Base-by-base conservation (phyloP, 2,888 invertebrate species). In the Meghimatium bilineatum region DNA sequence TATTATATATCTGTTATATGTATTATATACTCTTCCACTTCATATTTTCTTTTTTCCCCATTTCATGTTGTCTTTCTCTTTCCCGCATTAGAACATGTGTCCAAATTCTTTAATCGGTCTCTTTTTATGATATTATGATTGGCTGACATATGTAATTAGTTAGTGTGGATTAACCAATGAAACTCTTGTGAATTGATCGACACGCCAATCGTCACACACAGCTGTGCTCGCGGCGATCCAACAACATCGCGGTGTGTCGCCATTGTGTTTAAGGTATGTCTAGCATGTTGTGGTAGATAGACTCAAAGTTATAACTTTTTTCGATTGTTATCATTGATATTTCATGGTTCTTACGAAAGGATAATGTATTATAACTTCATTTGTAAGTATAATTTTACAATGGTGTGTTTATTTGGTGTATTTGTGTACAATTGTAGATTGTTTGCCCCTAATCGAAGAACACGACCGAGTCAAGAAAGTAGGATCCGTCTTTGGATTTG, bases 171-270 rank as follows among this genome's bases (percentile, higher is more conserved):
- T 66, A 74, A 79, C 83, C 83, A 83, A 83, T 83, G 72, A 83
- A 74, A 83, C 72, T 71, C 34, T 77, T 77, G 77, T 76, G 44
- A 67, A 56, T 63, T 77, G 83, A 83, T 83, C 83, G 83, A 83
- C 83, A 83, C 83, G 78, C 83, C 78, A 79, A 72, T 60, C 72
- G 83, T 78, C 83, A 56, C 23, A 56, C 56, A 56, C 56, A 79
- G 83, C 83, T 83, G 83, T 83, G 83, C 83, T 83, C 52, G 78
- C 74, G 63, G 79, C 79, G 60, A 72, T 63, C 72, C 74, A 34
- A 74, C 82, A 76, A 75, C 75, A 80, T 23, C 56, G 56, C 71
- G 69, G 83, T 83, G 86, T 86, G 86, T 86, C 86, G 86, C 86
- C 86, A 86, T 86, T 86, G 86, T 86, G 86, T 79, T 78, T 60